Evolutionary conservation across 2,113 vertebrate genomes (phyloP), one percentile per base, ranked within the genome.

Genomic region (Lutjanus erythropterus): DNA sequence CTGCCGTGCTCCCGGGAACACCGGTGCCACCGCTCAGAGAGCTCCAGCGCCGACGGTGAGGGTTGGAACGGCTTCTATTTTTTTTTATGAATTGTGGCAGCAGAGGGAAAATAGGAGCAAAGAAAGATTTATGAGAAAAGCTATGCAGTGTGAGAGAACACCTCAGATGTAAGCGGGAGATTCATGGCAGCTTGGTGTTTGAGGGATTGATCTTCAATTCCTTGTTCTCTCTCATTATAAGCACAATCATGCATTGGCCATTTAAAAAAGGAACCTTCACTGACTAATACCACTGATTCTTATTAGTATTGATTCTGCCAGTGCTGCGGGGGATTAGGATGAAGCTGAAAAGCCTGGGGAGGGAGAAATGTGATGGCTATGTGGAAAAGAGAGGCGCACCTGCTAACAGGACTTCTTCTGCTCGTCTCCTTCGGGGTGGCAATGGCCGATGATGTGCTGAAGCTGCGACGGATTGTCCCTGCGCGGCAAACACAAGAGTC

Each of bases 371-470:
- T 31, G 69, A 80, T 53, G 49, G 50, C 27, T 74, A 60, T 53
- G 72, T 1, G 4, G 23, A 19, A 52, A 61, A 58, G 29, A 58
- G 69, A 80, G 10, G 56, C 94, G 86, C 85, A 99, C 98, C 97
- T 98, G 90, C 84, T 91, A 71, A 95, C 95, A 5, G 96, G 92
- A 80, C 94, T 96, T 91, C 94, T 97, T 81, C 95, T 95, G 88
- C 90, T 96, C n/a, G 93, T 89, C 81, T 98, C 98, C 87, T 96
- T 97, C 6, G 94, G 95, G 15, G 95, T 90, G 62, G 96, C 95
- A 33, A 95, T 90, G 62, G 96, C 94, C 11, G 96, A 96, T 25
- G 96, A 97, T 23, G 96, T 97, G 90, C 98, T 99, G 81, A 96
- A 95, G 75, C 97, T 98, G 86, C 97, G 96, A 44, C 96, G 91